Evolutionary conservation across 2,797 vertebrate genomes (phyloP), one percentile per base, ranked within the genome.

Genomic region (Enteromius fasciolatus): DNA sequence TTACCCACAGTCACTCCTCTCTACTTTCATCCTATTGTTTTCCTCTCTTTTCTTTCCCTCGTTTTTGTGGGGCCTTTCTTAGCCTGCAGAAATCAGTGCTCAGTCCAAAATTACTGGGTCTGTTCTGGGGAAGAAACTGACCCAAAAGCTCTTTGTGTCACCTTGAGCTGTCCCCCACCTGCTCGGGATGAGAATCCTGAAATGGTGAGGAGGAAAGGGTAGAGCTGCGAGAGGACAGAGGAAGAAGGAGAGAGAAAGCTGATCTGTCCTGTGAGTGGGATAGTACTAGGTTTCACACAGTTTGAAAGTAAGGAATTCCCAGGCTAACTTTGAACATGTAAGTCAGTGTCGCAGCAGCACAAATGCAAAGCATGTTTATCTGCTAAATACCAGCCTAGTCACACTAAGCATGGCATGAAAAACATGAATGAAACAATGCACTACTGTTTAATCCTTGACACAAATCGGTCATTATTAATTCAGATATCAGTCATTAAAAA

Each of bases 21-120:
- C 90, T 91, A 84, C 83, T 87, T 86, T 86, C 86, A 86, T 81
- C 80, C 88, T 72, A 84, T 82, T 92, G 90, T 93, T 93, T 90
- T 87, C 88, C 84, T 87, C 87, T 90, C 81, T 91, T 93, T 92
- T 92, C 92, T 91, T 90, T 90, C 90, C 83, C 86, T 89, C 89
- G 88, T 92, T 92, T 93, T 94, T 94, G 93, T 94, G 67, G 85
- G 87, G 89, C 90, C 88, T 86, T 92, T 92, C 90, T 91, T 90
- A 90, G 91, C 83, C 85, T 90, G 90, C 91, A 93, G 93, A 91
- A 94, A 91, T 89, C 93, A 93, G 93, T 88, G 91, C 92, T 90
- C 86, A 63, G 90, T 91, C 92, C 90, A 95, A 94, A 94, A 94
- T 95, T 94, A 94, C 92, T 92, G 89, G 94, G 91, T 94, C 91